These are phyloP conservation scores for Teleogryllus oceanicus DNA, from an alignment of 2,888 invertebrate genomes.

Conservation along the genomic window DNA sequence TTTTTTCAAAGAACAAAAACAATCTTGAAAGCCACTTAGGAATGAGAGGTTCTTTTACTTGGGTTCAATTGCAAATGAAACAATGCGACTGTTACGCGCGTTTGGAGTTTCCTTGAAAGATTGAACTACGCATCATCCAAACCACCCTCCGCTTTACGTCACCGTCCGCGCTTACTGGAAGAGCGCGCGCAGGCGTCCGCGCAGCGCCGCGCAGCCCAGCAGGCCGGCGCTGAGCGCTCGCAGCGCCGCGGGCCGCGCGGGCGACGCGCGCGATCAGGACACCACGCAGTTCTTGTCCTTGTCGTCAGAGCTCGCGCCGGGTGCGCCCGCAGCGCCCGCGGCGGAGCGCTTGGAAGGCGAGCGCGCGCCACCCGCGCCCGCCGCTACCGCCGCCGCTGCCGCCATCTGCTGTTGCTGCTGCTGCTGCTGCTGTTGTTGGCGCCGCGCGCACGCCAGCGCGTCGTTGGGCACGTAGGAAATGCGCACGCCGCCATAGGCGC, in stretches of 20 bases:
- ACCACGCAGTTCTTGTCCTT: conserved; percentile 79
- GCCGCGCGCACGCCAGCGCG: conserved; percentile 76
- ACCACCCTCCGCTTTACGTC: too few species aligned
- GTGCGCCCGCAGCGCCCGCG: neutral
- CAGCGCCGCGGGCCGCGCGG: conserved; percentile 11
- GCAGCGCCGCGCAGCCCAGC: neutral
- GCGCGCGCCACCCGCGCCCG: conserved; percentile 33
- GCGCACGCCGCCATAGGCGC: conserved; percentile 82
- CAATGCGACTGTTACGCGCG: too few species aligned
- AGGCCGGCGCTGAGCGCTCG: neutral
- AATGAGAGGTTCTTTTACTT: too few species aligned
- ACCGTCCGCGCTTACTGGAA: neutral
- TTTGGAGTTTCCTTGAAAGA: too few species aligned
- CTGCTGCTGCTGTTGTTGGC: conserved; percentile 57
- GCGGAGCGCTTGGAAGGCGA: conserved; percentile 45
- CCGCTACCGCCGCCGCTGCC: conserved; percentile 43
- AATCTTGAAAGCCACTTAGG: too few species aligned
- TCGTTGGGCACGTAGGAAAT: conserved; percentile 93
- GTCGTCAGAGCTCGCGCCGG: conserved; percentile 49
- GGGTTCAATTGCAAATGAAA: too few species aligned
- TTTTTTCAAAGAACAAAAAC: too few species aligned
- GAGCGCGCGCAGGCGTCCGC: neutral
- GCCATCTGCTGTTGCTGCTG: conserved; percentile 47
- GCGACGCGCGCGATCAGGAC: conserved; percentile 61
- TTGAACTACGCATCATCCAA: too few species aligned